A percentile compares a stretch with the other conserved stretches of the same genome.
phyloP scores from a whole-genome alignment of 2,113 vertebrate genomes.

The Hipposideros armiger region DNA sequence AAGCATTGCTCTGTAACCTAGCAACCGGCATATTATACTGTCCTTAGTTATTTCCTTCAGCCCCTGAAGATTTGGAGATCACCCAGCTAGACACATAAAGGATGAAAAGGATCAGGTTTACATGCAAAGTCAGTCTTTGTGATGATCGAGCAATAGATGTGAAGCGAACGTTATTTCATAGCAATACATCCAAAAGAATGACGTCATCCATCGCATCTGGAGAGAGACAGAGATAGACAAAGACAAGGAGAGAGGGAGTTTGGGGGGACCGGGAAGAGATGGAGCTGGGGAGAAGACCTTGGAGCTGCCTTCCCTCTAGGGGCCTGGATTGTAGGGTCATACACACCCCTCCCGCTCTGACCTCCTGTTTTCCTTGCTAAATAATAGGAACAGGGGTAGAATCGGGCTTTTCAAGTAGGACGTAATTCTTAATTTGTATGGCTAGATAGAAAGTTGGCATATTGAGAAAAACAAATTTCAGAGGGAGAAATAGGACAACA shows the following conservation, averaged over 20 bases:
- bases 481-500: background rate
- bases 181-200: background rate
- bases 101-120: background rate
- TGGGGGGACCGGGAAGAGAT: background rate
- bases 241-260: background rate
- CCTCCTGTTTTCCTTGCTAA: background rate
- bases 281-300: background rate
- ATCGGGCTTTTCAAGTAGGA: constrained; percentile 6
- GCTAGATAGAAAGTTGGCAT: constrained; percentile 5
- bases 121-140: background rate
- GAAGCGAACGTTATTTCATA: background rate
- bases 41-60: constrained; percentile 19
- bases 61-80: background rate
- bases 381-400: background rate
- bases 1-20: constrained; percentile 72
- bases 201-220: background rate
- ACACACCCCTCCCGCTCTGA: fast-evolving
- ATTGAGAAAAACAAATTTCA: constrained; percentile 50
- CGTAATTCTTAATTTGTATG: background rate
- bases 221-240: background rate
- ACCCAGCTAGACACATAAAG: background rate
- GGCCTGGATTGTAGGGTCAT: fast-evolving
- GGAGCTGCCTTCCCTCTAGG: background rate
- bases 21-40: constrained; percentile 49
- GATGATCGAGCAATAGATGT: background rate